Evolutionary conservation across 2,797 vertebrate species (phyloP), one percentile per base, ranked within the genome.

Genomic region (Alectoris magna): DNA sequence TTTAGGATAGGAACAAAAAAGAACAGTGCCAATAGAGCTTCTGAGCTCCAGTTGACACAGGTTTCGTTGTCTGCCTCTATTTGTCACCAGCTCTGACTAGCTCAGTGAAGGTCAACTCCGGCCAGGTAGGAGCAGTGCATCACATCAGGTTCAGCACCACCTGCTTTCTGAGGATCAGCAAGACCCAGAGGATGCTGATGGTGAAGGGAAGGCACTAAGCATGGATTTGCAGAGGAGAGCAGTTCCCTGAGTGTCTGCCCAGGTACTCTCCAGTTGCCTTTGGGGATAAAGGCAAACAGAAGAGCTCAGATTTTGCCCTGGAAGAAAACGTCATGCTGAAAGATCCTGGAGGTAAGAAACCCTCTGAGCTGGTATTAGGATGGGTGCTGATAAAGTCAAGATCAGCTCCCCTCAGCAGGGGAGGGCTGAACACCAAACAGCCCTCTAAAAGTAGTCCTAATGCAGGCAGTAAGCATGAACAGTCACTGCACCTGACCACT

Each of bases 1-100:
- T 94, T 96, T 84, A 46, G 59, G 38, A 89, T 46, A 22, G 51
- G 62, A 43, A 55, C 18, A 43, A 43, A 86, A 77, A 51, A 86
- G 84, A 12, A 14, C 0, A 8, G 77, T 38, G 34, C 95, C 94
- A 91, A 87, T 91, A 95, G 96, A 72, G 22, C 72, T 83, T 69
- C 83, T 82, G 87, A 95, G 92, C 94, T 96, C 94, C 96, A 96
- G 92, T 97, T 97, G 97, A 95, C 94, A 16, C 69, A 79, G 81
- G 93, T 91, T 94, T 95, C 60, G 60, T 84, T 83, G 87, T 82
- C 95, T 96, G 92, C n/a, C 94, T 95, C 75, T 81, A 89, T 97
- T 97, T 94, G 70, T 62, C 78, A 96, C 82, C 56, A 55, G 86
- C 95, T 96, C 94, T 41, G 87, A 96, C 92, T 96, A 95, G 91